Evolutionary conservation across 2,888 invertebrate species (phyloP).

Genomic region (Orthosia gothica): DNA sequence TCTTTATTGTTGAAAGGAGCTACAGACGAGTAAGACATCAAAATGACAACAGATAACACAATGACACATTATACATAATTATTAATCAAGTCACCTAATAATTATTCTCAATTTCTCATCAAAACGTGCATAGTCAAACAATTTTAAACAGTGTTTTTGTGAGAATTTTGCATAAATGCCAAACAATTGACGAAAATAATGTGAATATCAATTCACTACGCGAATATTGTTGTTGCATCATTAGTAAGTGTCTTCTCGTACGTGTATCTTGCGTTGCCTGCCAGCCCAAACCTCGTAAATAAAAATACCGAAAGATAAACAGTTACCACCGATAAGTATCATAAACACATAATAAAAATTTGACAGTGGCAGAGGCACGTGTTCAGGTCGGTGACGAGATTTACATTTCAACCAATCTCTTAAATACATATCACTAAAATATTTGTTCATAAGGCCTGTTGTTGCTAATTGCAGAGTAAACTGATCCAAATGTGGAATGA

Average conservation of each 20-base stretch:
- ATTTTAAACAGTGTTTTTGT: too few relatives aligned
- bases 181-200: neutral
- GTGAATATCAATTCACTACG: neutral
- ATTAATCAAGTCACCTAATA: too few relatives aligned
- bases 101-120: too few relatives aligned
- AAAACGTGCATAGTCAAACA: too few relatives aligned
- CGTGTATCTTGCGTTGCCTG: neutral
- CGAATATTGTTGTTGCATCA: neutral
- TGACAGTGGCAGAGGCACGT: slow-evolving; percentile 43
- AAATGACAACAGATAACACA: neutral
- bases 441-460: too few relatives aligned
- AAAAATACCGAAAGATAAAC: slow-evolving; percentile 66
- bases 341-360: slow-evolving; percentile 62
- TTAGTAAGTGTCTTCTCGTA: neutral
- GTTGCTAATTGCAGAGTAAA: too few relatives aligned
- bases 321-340: slow-evolving; percentile 69
- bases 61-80: too few relatives aligned
- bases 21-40: slow-evolving; percentile 4
- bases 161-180: neutral
- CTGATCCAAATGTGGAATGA: too few relatives aligned
- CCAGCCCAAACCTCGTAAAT: slow-evolving; percentile 9
- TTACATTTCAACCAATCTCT: too few relatives aligned
- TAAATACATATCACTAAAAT: too few relatives aligned
- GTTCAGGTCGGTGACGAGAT: slow-evolving; percentile 5
- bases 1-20: slow-evolving; percentile 12